Conservation (phyloP, 2,113 vertebrate genomes). For the Balaenoptera acutorostrata region DNA sequence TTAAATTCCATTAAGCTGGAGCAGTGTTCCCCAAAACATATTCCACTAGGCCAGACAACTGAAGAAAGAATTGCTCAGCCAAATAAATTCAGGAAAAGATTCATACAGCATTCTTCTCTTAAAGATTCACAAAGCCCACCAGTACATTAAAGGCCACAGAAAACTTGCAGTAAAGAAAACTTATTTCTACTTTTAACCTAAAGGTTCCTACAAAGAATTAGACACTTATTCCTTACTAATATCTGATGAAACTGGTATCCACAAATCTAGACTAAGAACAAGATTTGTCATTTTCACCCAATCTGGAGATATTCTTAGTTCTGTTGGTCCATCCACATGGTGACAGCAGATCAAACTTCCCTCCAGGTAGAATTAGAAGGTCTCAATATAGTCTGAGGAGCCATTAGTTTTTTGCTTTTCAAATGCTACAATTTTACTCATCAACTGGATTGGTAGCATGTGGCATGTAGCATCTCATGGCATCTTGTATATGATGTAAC, state of each 20-base stretch:
- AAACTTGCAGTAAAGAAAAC: background rate
- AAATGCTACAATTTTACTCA: background rate
- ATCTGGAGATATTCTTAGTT: background rate
- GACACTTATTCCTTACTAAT: background rate
- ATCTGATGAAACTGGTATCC: background rate
- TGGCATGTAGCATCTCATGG: background rate
- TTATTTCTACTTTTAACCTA: background rate
- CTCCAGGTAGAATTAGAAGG: background rate
- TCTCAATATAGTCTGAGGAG: background rate
- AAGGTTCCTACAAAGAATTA: background rate
- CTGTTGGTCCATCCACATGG: background rate
- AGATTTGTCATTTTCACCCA: background rate
- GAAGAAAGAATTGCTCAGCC: background rate
- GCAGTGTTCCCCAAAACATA: background rate
- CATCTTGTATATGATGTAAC: background rate
- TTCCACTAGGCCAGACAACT: background rate
- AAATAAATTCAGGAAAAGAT: background rate
- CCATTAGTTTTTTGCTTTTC: background rate
- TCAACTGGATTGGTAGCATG: background rate
- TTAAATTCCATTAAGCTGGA: background rate
- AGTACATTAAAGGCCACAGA: background rate
- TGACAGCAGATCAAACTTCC: background rate
- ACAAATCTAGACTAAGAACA: background rate
- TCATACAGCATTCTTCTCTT: background rate
- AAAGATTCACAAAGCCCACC: background rate